A percentile compares a stretch with the other conserved stretches of the same genome.
phyloP scores from a whole-genome alignment of 53 echinoderm and acorn worm genomes.

The Hippasteria phrygiana region DNA sequence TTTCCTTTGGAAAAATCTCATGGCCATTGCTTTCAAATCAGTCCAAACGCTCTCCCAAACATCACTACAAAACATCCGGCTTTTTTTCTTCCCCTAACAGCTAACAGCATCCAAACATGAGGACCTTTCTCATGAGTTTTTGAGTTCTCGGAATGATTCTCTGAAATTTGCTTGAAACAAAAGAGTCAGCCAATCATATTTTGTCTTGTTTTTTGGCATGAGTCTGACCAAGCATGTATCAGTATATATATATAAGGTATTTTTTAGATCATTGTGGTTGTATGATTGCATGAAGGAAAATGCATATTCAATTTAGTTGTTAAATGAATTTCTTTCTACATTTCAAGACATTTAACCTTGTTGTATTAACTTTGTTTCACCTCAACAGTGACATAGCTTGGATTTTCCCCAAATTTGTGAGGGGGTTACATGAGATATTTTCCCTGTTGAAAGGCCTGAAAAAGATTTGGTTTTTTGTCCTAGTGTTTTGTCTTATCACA shows the following conservation, averaged over 20 bases:
- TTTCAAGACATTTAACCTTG: conserved; percentile 22
- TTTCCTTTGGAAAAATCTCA: too few relatives aligned
- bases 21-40: too few relatives aligned
- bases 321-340: not conserved
- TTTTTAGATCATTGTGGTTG: conserved; percentile 8
- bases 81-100: not conserved
- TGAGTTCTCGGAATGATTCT: conserved; percentile 26
- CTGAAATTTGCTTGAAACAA: conserved; percentile 13
- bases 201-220: conserved; percentile 22
- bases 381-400: not conserved
- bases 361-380: not conserved
- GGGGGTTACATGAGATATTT: not conserved
- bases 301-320: conserved; percentile 5
- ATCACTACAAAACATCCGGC: too few relatives aligned
- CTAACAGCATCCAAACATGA: conserved; percentile 49
- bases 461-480: too few relatives aligned
- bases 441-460: too few relatives aligned
- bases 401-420: not conserved
- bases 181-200: not conserved
- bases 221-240: conserved; percentile 15
- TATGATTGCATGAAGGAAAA: conserved; percentile 28
- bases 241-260: conserved; percentile 23
- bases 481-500: too few relatives aligned
- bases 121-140: conserved; percentile 30
- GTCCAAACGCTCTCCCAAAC: too few relatives aligned